These are phyloP conservation scores for Onychomys torridus DNA, from an alignment of 2,797 vertebrate species.

Conservation along the genomic window DNA sequence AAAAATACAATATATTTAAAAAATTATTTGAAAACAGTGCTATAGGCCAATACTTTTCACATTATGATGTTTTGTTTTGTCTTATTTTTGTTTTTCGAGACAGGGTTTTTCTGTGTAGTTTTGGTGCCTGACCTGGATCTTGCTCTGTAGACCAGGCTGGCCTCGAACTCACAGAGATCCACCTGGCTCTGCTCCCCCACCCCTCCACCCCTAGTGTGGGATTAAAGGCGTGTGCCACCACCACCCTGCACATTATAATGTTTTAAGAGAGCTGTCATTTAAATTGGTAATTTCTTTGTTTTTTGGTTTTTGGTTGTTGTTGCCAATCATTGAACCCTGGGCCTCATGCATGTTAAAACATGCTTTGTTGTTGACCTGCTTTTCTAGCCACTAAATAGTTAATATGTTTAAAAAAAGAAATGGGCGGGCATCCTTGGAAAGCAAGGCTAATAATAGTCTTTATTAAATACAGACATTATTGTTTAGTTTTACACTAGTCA, in stretches of 20 bases:
- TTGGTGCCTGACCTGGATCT: too few species aligned
- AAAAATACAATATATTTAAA: not conserved
- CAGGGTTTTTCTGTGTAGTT: too few species aligned
- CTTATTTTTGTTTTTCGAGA: too few species aligned
- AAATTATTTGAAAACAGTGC: not conserved
- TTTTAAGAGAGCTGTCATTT: not conserved
- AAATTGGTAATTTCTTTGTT: not conserved
- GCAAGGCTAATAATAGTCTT: not conserved
- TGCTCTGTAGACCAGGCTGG: too few species aligned
- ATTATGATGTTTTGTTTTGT: not conserved
- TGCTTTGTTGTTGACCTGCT: not conserved
- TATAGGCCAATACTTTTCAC: not conserved
- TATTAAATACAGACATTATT: not conserved
- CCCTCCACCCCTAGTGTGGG: too few species aligned
- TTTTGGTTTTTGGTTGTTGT: not conserved
- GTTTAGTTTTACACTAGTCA: not conserved
- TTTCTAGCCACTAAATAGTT: not conserved
- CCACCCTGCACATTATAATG: not conserved
- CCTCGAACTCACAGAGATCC: too few species aligned
- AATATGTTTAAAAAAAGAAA: not conserved
- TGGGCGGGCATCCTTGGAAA: not conserved
- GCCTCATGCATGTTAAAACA: not conserved
- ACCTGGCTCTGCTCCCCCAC: too few species aligned
- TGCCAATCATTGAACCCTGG: not conserved
- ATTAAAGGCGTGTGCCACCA: too few species aligned